Base-by-base conservation (phyloP, 2,888 invertebrate genomes). In the Rotaria sp. region DNA sequence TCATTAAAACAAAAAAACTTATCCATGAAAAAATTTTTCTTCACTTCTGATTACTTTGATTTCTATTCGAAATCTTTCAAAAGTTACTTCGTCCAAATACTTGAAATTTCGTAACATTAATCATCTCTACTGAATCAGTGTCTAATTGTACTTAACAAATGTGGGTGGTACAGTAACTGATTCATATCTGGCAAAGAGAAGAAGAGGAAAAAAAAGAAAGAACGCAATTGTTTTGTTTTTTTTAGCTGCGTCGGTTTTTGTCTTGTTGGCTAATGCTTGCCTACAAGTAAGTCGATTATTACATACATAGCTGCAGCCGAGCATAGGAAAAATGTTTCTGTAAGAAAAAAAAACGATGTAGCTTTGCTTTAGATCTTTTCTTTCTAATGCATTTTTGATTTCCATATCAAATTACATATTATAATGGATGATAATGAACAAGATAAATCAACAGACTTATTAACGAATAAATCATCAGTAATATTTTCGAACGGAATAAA, bases 41-140 rank as follows among this genome's bases (percentile, higher is more conserved):
- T n/a, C 8, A 7, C 45, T 45, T 8, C 11, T 11, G 45, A 45
- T 18, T 18, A 18, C 50, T 5, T 50, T 18, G 18, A 50, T 50
- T 18, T 18, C 18, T 15, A 50, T 50, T 50, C 18, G 15, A 50
- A 18, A 50, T 18, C 18, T 15, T 50, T 50, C 15, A 3, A 50
- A 50, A 15, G 10, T 50, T 4, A 18, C 4, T 18, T 18, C 18
- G 4, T 18, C 2, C 1, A 50, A 15, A 18, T 88, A 95, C 95
- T 93, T 96, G 96, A 91, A 95, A 94, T 92, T 96, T 96, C 75
- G 96, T 92, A 2, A 96, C 96, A 90, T 96, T 95, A 94, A 88
- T 92, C 91, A 87, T 91, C 91, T 13, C 18, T 30, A 18, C 13
- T 41, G 21, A 45, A 26, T 45, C 38, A 41, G 2, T 80, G 21